Evolutionary conservation across 2,797 vertebrate species (phyloP), one percentile per base, ranked within the genome.

Genomic region (Anisognathus igniventris): DNA sequence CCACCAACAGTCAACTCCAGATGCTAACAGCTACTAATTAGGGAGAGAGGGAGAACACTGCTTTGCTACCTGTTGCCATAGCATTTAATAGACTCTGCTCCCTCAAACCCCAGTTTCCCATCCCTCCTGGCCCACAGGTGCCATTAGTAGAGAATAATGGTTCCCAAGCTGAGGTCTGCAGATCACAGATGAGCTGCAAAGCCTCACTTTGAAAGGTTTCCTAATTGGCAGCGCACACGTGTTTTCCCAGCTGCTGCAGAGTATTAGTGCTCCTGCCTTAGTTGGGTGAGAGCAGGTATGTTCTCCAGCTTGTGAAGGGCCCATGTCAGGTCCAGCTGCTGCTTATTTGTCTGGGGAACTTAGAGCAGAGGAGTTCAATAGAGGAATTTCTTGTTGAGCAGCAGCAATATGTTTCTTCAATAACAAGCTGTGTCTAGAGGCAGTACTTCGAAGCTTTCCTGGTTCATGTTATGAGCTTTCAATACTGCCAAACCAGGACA

Each of bases 41-140:
- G 51, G 70, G 73, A 88, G 75, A 86, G 71, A 80, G 31, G 51
- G 58, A 92, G 51, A 94, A 61, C 4, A 6, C 51, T 84, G 35
- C 75, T 96, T 88, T 91, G 75, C 82, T 86, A 95, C 95, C 92
- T 95, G 88, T 93, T 96, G 79, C 89, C 95, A 92, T 92, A 94
- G 95, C 73, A 91, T 88, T 88, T 94, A 93, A 94, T 81, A 83
- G 82, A 93, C 24, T 86, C 85, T 66, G 42, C 61, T 92, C 82
- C 86, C 79, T 93, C 33, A 37, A 78, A 93, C 48, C 79, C 72
- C 77, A n/a, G 62, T 53, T 91, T 90, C 67, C 91, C 75, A 71
- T 57, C 50, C 78, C 82, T 77, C 68, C 72, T 6, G 10, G 80
- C 95, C 92, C 93, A 76, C 74, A 90, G 88, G 95, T 84, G 86